Evolutionary conservation across 2,888 invertebrate species (phyloP).

Genomic region (Dyspetes luteomarginatus): DNA sequence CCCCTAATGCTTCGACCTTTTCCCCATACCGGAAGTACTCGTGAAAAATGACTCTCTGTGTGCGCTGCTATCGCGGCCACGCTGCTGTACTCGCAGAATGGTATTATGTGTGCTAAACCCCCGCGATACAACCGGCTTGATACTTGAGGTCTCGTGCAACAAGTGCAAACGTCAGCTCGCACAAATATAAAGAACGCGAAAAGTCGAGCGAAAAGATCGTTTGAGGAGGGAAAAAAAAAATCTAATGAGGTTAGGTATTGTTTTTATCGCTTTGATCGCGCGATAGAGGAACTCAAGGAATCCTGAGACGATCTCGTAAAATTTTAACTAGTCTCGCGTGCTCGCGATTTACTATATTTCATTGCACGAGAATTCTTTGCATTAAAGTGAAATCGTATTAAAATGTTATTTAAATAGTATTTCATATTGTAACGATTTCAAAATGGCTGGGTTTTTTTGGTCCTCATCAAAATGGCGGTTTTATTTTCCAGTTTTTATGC

Average conservation of each 20-base stretch:
- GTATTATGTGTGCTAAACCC: background rate
- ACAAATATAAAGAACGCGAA: slow-evolving; percentile 15
- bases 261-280: background rate
- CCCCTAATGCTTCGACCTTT: no score
- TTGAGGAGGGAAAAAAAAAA: slow-evolving; percentile 20
- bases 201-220: slow-evolving; percentile 22
- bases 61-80: no score
- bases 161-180: slow-evolving; percentile 54
- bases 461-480: background rate
- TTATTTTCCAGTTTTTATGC: no score
- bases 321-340: background rate
- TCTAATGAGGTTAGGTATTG: background rate
- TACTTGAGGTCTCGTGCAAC: slow-evolving; percentile 48
- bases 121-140: background rate
- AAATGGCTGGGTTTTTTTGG: no score
- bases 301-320: background rate
- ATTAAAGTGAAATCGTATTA: background rate
- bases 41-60: no score
- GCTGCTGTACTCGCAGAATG: background rate
- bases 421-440: background rate
- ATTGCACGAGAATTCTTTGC: background rate
- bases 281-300: background rate
- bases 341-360: background rate
- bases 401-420: background rate
- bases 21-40: no score